Evolutionary conservation across 2,113 vertebrate genomes (phyloP).

Genomic region (Piaya cayana): DNA sequence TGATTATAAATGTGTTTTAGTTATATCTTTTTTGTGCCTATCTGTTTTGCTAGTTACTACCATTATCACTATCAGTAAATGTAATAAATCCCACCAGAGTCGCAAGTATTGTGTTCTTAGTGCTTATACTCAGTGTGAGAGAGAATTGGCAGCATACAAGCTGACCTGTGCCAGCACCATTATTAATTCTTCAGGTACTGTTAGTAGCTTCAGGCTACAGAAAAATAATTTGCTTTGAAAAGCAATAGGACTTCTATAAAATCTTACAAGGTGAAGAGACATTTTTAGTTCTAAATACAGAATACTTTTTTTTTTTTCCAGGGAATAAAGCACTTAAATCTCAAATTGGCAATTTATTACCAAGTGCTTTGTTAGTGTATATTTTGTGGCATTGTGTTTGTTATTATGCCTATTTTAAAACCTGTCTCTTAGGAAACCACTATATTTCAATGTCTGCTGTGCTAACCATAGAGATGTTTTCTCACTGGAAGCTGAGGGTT

Average conservation of each 20-base stretch:
- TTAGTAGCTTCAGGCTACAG: constrained; percentile 43
- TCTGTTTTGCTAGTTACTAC: neutral
- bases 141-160: neutral
- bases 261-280: neutral
- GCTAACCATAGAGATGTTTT: neutral
- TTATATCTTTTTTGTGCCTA: neutral
- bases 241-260: constrained; percentile 20
- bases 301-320: neutral
- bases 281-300: constrained; percentile 38
- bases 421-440: neutral
- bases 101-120: neutral
- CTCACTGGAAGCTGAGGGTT: neutral
- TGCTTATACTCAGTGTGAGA: neutral
- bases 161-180: constrained; percentile 16
- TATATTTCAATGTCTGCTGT: neutral
- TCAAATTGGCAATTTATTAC: neutral
- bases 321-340: neutral
- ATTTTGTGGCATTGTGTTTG: neutral
- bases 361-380: neutral
- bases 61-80: neutral
- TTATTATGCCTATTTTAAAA: neutral
- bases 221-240: constrained; percentile 63
- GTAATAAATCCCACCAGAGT: neutral
- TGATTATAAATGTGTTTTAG: neutral
- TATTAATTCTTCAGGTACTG: constrained; percentile 56